A percentile compares a stretch with the other conserved stretches of the same genome.
These are phyloP conservation scores for Calliphora vicina DNA, from an alignment of 1,140 invertebrate genomes.

Conservation along the genomic window DNA sequence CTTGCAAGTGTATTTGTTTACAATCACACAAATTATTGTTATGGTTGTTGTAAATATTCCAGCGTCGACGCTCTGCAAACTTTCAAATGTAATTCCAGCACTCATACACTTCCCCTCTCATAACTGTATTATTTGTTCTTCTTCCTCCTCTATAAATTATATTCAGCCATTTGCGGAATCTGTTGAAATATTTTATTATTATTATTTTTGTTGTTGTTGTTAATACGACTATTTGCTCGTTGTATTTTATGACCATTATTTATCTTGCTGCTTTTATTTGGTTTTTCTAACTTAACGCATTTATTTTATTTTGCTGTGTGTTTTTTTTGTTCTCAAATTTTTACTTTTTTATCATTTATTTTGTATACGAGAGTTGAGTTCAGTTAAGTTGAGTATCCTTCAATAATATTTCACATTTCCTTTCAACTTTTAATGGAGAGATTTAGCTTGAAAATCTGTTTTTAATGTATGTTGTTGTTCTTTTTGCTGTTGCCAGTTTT, in stretches of 20 bases:
- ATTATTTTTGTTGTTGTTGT: not conserved
- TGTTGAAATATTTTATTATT: not conserved
- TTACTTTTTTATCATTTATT: not conserved
- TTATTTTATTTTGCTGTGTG: not conserved
- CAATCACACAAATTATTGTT: not conserved
- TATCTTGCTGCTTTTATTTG: not conserved
- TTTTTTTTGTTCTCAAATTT: not conserved
- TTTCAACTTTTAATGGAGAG: not conserved
- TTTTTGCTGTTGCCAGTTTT: not conserved
- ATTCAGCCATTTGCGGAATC: not conserved
- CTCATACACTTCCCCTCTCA: not conserved
- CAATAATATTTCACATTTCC: not conserved
- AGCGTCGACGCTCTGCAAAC: not conserved
- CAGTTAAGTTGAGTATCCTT: not conserved
- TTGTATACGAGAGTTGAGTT: not conserved
- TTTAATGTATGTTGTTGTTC: constrained; percentile 9
- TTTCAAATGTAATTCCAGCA: not conserved
- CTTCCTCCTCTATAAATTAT: not conserved
- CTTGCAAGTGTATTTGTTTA: not conserved
- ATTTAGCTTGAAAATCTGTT: constrained; percentile 19
- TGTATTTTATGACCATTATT: not conserved
- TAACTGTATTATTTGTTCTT: not conserved
- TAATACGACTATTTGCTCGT: no score
- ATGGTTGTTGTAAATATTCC: not conserved
- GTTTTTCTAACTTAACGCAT: not conserved